Conservation (phyloP, 2,113 vertebrate species). For the Takifugu flavidus region DNA sequence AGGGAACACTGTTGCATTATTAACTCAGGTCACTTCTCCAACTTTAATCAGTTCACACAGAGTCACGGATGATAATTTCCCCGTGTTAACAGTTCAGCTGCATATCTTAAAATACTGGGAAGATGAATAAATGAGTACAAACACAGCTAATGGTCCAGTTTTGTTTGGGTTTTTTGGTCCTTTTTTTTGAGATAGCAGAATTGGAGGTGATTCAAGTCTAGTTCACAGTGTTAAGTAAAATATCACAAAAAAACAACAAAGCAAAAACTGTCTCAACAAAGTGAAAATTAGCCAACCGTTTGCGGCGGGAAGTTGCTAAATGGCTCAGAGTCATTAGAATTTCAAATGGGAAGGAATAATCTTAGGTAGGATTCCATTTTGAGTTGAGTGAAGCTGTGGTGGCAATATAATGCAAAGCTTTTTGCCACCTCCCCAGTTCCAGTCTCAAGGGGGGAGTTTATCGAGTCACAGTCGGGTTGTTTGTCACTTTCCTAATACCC, state of each 20-base stretch:
- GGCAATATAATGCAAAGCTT: background rate
- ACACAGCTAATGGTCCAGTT: background rate
- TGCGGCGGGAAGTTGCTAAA: background rate
- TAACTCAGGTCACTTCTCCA: slow-evolving; percentile 22
- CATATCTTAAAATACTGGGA: too few relatives aligned
- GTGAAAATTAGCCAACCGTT: too few relatives aligned
- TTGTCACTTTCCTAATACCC: slow-evolving; percentile 10
- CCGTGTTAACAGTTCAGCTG: too few relatives aligned
- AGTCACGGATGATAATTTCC: background rate
- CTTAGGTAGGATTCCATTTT: background rate
- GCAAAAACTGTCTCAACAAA: too few relatives aligned
- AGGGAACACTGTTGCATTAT: slow-evolving; percentile 22
- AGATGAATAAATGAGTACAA: too few relatives aligned
- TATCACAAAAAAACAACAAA: too few relatives aligned
- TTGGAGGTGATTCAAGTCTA: too few relatives aligned
- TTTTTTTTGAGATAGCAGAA: too few relatives aligned
- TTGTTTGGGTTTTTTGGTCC: background rate
- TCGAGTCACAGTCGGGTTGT: background rate
- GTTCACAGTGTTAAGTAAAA: too few relatives aligned
- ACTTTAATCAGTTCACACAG: slow-evolving; percentile 40
- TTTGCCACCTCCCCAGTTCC: background rate
- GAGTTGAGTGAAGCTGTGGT: background rate
- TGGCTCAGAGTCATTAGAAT: slow-evolving; percentile 7
- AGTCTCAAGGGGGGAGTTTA: background rate
- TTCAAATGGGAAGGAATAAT: slow-evolving; percentile 13